Conservation (phyloP, 2,113 vertebrate species). For the Todiramphus saurophagus region DNA sequence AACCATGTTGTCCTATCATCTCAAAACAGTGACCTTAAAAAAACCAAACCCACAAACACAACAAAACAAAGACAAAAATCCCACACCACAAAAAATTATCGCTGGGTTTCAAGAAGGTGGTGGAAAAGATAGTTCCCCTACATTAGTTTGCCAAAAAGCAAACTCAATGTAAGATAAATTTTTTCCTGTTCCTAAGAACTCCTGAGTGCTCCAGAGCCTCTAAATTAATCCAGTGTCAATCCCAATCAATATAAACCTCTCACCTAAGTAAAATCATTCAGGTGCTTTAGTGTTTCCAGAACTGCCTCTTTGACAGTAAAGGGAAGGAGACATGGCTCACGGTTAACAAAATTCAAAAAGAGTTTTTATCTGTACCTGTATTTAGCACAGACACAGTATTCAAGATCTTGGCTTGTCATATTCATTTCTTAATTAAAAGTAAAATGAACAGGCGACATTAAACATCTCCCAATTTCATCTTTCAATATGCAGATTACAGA, state of each 20-base stretch:
- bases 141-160: background rate
- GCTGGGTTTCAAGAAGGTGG: background rate
- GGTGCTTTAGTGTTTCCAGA: background rate
- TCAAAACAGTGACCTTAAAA: background rate
- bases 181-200: background rate
- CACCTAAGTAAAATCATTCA: background rate
- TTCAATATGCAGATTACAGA: background rate
- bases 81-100: background rate
- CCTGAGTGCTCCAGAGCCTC: background rate
- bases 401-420: background rate
- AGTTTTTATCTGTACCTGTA: background rate
- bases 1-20: rapidly evolving
- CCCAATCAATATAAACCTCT: background rate
- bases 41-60: background rate
- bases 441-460: background rate
- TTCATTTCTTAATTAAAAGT: background rate
- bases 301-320: background rate
- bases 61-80: background rate
- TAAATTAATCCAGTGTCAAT: slow-evolving; percentile 1
- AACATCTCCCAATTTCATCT: background rate
- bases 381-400: background rate
- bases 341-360: background rate
- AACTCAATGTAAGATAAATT: background rate
- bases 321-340: background rate
- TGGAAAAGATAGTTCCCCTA: background rate